phyloP scores from a whole-genome alignment of 1,140 invertebrate genomes.

The Homarus americanus region DNA sequence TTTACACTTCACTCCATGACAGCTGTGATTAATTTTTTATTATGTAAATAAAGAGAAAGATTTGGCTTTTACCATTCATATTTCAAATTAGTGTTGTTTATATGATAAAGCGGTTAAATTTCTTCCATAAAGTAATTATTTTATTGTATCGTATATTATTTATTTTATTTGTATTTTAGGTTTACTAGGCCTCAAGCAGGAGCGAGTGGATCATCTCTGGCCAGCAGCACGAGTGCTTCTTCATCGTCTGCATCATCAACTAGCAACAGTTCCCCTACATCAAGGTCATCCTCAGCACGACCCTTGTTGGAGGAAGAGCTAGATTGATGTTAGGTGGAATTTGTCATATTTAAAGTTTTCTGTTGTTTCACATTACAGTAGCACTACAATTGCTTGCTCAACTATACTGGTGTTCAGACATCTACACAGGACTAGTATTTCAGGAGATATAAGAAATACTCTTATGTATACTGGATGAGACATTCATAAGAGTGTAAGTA shows the following conservation, averaged over 20 bases:
- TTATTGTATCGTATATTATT: background rate
- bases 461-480: background rate
- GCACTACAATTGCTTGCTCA: slow-evolving; percentile 55
- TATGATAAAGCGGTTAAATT: no score
- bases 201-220: slow-evolving; percentile 31
- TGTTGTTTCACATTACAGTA: slow-evolving; percentile 46
- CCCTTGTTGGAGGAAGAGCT: slow-evolving; percentile 63
- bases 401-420: slow-evolving; percentile 32
- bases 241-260: slow-evolving; percentile 37
- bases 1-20: no score
- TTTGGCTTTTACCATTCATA: no score
- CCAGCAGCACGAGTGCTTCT: slow-evolving; percentile 35
- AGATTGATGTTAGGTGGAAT: slow-evolving; percentile 59
- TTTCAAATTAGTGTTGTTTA: no score
- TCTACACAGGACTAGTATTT: slow-evolving; percentile 5
- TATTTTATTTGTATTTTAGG: slow-evolving; percentile 22
- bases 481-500: background rate
- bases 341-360: slow-evolving; percentile 31
- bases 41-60: no score
- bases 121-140: no score
- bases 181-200: slow-evolving; percentile 34
- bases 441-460: slow-evolving; percentile 24
- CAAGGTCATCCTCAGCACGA: slow-evolving; percentile 41
- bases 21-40: no score
- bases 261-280: slow-evolving; percentile 38